Conservation (phyloP, 2,113 vertebrate species). For the Glaucomys volans region DNA sequence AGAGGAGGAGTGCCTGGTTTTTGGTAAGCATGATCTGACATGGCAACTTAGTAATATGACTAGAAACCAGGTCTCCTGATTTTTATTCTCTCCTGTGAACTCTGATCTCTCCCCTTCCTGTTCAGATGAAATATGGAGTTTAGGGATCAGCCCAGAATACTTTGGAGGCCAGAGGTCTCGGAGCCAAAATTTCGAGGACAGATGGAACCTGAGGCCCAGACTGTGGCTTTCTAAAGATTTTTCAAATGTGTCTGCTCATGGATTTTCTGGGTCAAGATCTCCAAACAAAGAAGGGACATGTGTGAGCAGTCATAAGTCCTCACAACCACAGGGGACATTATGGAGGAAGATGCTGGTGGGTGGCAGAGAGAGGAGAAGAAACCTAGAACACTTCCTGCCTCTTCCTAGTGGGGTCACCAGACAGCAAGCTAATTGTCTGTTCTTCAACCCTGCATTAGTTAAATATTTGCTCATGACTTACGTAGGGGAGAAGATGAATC, state of each 20-base stretch:
- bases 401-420: not conserved
- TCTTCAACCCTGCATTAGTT: not conserved
- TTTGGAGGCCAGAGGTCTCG: not conserved
- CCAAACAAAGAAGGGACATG: not conserved
- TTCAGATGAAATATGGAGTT: not conserved
- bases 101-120: not conserved
- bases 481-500: not conserved
- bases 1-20: not conserved
- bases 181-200: not conserved
- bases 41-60: not conserved
- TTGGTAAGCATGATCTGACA: not conserved
- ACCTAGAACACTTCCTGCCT: not conserved
- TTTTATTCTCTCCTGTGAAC: conserved; percentile 16
- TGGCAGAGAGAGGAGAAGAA: not conserved
- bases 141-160: not conserved
- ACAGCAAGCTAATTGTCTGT: not conserved
- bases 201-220: not conserved
- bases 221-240: not conserved
- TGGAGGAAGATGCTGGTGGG: not conserved
- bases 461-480: conserved; percentile 43
- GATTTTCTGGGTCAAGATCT: not conserved
- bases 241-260: not conserved
- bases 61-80: not conserved
- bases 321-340: not conserved
- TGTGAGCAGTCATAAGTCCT: not conserved